These are phyloP conservation scores for Acromyrmex echinatior DNA, from an alignment of 1,140 invertebrate genomes.

Conservation along the genomic window DNA sequence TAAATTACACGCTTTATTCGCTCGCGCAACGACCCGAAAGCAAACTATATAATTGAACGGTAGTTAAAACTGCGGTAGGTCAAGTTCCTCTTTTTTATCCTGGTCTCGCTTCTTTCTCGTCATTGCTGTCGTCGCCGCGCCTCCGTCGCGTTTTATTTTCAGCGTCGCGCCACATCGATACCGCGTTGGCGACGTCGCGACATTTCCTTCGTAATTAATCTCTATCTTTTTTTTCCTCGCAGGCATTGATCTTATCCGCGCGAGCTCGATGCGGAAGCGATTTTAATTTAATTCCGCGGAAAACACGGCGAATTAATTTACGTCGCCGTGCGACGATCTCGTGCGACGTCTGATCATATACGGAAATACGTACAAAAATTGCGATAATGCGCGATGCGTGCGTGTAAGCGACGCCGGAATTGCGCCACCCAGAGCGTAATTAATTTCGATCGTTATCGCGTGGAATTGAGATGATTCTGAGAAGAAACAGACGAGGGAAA, in stretches of 20 bases:
- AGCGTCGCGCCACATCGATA: conserved; percentile 11
- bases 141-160: conserved; percentile 25
- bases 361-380: conserved; percentile 51
- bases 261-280: conserved; percentile 25
- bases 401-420: conserved; percentile 42
- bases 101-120: conserved; percentile 23
- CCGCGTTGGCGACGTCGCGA: conserved; percentile 10
- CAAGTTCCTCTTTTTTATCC: conserved; percentile 67
- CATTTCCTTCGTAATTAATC: conserved; percentile 56
- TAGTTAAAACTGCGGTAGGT: conserved; percentile 83
- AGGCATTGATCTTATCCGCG: conserved; percentile 19
- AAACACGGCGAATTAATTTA: conserved; percentile 45
- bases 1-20: conserved; percentile 86
- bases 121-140: neutral
- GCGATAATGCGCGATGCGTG: conserved; percentile 60
- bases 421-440: conserved; percentile 54
- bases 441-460: conserved; percentile 61
- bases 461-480: conserved; percentile 51
- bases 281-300: conserved; percentile 59
- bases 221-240: neutral
- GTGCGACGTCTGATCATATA: conserved; percentile 41
- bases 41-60: conserved; percentile 82
- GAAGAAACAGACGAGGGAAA: conserved; percentile 24
- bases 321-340: conserved; percentile 32
- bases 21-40: conserved; percentile 78